Evolutionary conservation across 2,888 invertebrate genomes (phyloP), one percentile per base, ranked within the genome.

Genomic region (Trachelus iudaicus): DNA sequence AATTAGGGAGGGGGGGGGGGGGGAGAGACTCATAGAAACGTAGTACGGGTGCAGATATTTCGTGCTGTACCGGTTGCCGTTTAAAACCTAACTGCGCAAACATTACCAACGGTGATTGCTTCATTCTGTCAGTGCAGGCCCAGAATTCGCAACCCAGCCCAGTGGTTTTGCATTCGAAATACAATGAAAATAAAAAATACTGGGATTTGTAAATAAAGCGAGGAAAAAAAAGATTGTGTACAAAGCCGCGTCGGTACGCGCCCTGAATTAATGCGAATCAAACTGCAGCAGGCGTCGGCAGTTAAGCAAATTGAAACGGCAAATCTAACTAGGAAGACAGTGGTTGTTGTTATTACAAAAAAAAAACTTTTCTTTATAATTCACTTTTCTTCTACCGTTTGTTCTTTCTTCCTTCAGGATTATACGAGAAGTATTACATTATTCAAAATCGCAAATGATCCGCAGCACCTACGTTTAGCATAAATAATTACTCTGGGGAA

Each of bases 401-500:
- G n/a, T n/a, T 69, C 15, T 69, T 69, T 33, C n/a, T 33, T 69
- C n/a, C 69, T 15, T 33, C 30, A 11, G 13, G 30, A 15, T n/a
- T 33, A 40, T 40, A 40, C 40, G 15, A 40, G 15, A 15, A 15
- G 40, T 23, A 6, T 40, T 23, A 40, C 6, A 40, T 40, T 40
- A 40, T 40, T 40, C 40, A 23, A 40, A 40, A 15, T 15, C 40
- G 15, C 40, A 40, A 40, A 23, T 40, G 40, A 40, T 40, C 40
- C 6, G 40, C 40, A 23, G 23, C 23, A 40, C 23, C 40, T 40
- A 30, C 86, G 85, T 88, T 89, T 87, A 88, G 88, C 88, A 89
- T 89, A 87, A 86, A 87, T 89, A 88, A 89, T 89, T 86, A 89
- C 89, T 88, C 89, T 76, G 80, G 88, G 87, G 89, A 40, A 40